Conservation (phyloP, 2,113 vertebrate genomes). For the Percina caprodes region DNA sequence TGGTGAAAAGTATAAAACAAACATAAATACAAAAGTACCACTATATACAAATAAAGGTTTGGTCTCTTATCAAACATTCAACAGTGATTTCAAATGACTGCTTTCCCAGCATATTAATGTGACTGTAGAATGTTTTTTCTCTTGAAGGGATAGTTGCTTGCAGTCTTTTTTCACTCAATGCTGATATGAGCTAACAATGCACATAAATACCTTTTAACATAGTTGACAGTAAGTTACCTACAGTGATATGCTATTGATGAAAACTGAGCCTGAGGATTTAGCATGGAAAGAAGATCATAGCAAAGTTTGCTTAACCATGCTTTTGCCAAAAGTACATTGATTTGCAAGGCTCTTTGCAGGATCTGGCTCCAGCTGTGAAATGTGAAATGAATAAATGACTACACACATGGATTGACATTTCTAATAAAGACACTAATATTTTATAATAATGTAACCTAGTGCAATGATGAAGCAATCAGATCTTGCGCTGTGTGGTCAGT, state of each 20-base stretch:
- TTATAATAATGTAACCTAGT: conserved; percentile 32
- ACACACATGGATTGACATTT: conserved; percentile 1
- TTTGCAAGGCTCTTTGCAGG: conserved; percentile 15
- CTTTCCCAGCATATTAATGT: conserved; percentile 29
- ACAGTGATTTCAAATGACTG: conserved; percentile 27
- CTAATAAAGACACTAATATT: neutral
- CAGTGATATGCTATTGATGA: conserved; percentile 23
- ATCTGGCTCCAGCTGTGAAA: conserved; percentile 22
- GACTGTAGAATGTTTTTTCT: neutral
- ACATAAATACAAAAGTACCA: conserved; percentile 41
- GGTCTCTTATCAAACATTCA: conserved; percentile 24
- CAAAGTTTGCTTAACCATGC: neutral
- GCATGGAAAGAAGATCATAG: neutral
- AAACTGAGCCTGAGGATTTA: conserved; percentile 21
- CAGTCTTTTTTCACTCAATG: neutral
- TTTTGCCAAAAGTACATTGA: conserved; percentile 13
- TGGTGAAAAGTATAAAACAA: conserved; percentile 28
- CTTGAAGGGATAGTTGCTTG: conserved; percentile 3
- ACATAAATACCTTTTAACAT: conserved; percentile 23
- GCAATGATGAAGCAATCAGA: conserved; percentile 46
- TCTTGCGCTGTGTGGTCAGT: conserved; percentile 64
- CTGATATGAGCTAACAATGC: conserved; percentile 6
- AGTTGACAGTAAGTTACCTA: conserved; percentile 12
- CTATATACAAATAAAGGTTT: conserved; percentile 49
- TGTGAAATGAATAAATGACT: conserved; percentile 1